Evolutionary conservation across 30 jellyfish, hydroid and myxozoan species (phyloP).

Genomic region (Mastigias papua): DNA sequence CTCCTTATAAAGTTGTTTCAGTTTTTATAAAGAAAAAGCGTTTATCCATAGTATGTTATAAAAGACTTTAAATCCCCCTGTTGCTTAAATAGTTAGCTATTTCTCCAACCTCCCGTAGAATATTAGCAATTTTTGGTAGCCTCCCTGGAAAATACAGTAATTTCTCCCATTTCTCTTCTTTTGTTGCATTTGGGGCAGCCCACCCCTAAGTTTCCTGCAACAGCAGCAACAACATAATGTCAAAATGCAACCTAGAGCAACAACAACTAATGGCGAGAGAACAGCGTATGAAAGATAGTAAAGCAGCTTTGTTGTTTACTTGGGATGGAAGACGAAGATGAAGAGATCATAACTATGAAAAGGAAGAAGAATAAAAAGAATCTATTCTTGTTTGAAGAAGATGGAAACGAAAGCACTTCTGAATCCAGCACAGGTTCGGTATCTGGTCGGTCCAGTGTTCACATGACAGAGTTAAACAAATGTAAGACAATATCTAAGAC

Average conservation of each 20-base stretch:
- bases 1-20: no score
- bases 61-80: no score
- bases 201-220: not conserved
- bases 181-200: no score
- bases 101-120: no score
- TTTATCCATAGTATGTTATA: no score
- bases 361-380: not conserved
- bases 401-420: not conserved
- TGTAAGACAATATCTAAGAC: not conserved
- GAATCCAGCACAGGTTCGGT: not conserved
- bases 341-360: not conserved
- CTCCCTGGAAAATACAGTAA: no score
- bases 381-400: not conserved
- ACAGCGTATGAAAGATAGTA: not conserved
- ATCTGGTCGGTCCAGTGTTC: not conserved
- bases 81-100: no score
- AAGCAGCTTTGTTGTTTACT: not conserved
- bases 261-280: not conserved
- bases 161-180: no score
- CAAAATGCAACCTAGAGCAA: not conserved
- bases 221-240: not conserved
- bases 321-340: constrained; percentile 15
- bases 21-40: no score
- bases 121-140: no score
- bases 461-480: not conserved